Evolutionary conservation across 1,140 invertebrate genomes (phyloP).

Genomic region (Diorhabda carinulata): DNA sequence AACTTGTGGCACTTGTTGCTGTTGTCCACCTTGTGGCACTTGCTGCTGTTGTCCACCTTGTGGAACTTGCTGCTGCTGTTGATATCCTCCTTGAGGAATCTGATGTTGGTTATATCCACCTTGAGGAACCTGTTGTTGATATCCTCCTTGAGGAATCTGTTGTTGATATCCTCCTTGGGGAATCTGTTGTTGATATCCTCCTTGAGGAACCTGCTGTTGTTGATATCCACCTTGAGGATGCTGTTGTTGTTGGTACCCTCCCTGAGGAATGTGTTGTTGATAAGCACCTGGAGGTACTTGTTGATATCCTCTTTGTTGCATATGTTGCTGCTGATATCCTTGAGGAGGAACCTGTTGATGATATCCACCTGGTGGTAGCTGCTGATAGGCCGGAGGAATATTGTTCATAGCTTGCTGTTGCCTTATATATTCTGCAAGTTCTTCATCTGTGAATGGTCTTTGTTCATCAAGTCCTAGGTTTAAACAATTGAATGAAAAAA

Average conservation of each 20-base stretch:
- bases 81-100: constrained; percentile 23
- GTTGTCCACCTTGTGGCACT: constrained; percentile 20
- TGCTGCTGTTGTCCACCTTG: constrained; percentile 14
- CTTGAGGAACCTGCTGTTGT: constrained; percentile 21
- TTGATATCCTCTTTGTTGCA: constrained; percentile 9
- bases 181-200: constrained; percentile 17
- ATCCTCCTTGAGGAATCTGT: constrained; percentile 18
- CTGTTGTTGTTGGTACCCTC: constrained; percentile 17
- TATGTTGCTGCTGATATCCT: constrained; percentile 5
- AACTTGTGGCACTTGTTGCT: constrained; percentile 20
- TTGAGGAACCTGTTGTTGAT: constrained; percentile 27
- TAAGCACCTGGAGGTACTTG: not conserved
- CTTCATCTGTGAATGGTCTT: constrained; percentile 75
- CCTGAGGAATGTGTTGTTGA: constrained; percentile 1
- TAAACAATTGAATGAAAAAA: not conserved
- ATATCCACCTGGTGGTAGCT: not conserved
- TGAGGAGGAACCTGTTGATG: not conserved
- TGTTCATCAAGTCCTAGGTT: constrained; percentile 63
- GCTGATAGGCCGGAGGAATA: constrained; percentile 28
- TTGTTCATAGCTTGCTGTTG: constrained; percentile 45
- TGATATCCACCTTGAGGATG: constrained; percentile 15
- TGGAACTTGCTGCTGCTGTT: constrained; percentile 14
- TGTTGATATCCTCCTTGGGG: constrained; percentile 22
- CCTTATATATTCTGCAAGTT: constrained; percentile 66
- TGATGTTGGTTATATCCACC: constrained; percentile 26